Percentiles rank a stretch among this genome's conserved stretches.
phyloP scores from a whole-genome alignment of 1,140 invertebrate genomes.

The Leptinotarsa lineolata region DNA sequence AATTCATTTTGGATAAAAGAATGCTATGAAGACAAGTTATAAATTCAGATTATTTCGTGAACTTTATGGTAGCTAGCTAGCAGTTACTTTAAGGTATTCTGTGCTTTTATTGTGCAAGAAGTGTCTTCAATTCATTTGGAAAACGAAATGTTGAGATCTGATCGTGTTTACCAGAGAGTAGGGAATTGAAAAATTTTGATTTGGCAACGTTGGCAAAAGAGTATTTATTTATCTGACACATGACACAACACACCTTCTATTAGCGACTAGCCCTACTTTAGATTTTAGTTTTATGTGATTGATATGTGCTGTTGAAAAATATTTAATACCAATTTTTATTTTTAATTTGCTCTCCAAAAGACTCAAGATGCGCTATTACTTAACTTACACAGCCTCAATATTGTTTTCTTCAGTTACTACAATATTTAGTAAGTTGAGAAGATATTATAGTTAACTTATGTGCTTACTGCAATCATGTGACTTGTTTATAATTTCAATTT shows the following conservation, averaged over 20 bases:
- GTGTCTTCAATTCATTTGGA: too few relatives aligned
- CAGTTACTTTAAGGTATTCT: too few relatives aligned
- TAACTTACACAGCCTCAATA: conserved; percentile 33
- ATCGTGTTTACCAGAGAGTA: too few relatives aligned
- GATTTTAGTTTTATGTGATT: neutral
- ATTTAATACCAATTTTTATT: conserved; percentile 9
- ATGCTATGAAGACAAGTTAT: too few relatives aligned
- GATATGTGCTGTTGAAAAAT: neutral
- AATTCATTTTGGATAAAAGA: too few relatives aligned
- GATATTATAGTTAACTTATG: conserved; percentile 17
- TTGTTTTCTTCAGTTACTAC: conserved; percentile 27
- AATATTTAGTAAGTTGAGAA: conserved; percentile 43
- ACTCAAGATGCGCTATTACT: conserved; percentile 37
- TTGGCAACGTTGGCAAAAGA: too few relatives aligned
- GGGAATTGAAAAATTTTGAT: too few relatives aligned
- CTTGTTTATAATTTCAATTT: conserved; percentile 29
- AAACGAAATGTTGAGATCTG: too few relatives aligned
- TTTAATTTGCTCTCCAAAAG: neutral
- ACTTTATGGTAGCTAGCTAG: too few relatives aligned
- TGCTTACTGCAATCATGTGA: conserved; percentile 37
- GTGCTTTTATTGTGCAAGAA: too few relatives aligned
- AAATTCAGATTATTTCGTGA: too few relatives aligned
- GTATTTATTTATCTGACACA: neutral
- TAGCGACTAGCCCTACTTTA: neutral
- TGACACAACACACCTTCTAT: neutral